Conservation (phyloP, 2,797 vertebrate genomes). For the Zalophus californianus region DNA sequence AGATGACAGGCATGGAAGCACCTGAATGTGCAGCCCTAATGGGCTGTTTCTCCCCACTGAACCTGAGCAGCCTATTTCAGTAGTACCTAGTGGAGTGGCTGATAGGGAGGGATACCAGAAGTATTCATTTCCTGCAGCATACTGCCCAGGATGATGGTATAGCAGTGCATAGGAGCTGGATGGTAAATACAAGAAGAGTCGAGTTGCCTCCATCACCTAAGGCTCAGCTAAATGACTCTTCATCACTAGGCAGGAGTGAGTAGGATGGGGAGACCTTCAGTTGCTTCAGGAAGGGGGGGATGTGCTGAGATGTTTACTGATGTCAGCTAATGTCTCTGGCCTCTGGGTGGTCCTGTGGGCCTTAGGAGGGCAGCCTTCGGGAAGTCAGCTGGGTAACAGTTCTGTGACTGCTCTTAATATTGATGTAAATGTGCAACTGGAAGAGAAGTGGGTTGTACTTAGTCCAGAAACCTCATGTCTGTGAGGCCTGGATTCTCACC, state of each 20-base stretch:
- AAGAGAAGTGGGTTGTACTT: conserved; percentile 29
- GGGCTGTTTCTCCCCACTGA: not conserved
- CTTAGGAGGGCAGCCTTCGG: conserved; percentile 46
- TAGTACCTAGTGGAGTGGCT: not conserved
- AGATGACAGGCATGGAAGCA: not conserved
- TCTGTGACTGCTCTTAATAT: conserved; percentile 49
- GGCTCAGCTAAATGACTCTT: conserved; percentile 9
- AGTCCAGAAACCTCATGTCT: not conserved
- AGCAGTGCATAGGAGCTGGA: not conserved
- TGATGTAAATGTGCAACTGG: conserved; percentile 49
- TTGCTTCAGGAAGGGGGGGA: not conserved
- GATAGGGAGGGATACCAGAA: not conserved
- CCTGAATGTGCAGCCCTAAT: not conserved
- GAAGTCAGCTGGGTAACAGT: conserved; percentile 73
- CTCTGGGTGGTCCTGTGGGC: conserved; percentile 42
- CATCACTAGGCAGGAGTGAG: not conserved
- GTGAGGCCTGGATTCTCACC: not conserved
- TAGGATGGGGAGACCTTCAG: not conserved
- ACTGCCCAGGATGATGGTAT: not conserved
- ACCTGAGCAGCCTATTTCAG: not conserved
- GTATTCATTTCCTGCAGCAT: not conserved
- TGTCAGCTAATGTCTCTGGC: conserved; percentile 72
- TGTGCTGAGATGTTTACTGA: conserved; percentile 36
- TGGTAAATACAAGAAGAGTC: not conserved
- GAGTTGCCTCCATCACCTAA: not conserved